Percentiles rank a stretch among this genome's conserved stretches.
These are phyloP conservation scores for Atrichornis clamosus DNA, from an alignment of 2,113 vertebrate genomes.

Conservation along the genomic window DNA sequence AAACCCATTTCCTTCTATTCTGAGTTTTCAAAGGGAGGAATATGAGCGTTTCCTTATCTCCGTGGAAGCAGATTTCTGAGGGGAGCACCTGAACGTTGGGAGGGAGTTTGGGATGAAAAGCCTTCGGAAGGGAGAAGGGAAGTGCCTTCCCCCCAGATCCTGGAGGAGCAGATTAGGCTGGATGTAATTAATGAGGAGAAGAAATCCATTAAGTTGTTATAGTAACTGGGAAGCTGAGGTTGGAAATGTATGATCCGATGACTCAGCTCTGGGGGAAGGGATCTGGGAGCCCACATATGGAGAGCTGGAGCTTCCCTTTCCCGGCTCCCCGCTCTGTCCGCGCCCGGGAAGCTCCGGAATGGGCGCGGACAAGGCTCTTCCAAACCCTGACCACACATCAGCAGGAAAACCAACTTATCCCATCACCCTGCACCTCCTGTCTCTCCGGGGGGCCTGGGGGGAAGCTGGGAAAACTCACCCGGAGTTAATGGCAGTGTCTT, in stretches of 20 bases:
- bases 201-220: slow-evolving; percentile 68
- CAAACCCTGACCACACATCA: not conserved
- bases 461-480: not conserved
- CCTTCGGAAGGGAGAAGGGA: not conserved
- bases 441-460: not conserved
- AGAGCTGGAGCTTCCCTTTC: not conserved
- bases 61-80: not conserved
- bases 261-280: slow-evolving; percentile 51
- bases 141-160: not conserved
- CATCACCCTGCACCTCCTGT: not conserved
- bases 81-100: not conserved
- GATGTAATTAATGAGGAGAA: slow-evolving; percentile 43
- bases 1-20: not conserved
- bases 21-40: not conserved
- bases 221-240: slow-evolving; percentile 51
- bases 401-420: not conserved
- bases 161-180: not conserved
- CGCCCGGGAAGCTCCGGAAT: not conserved
- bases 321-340: not conserved
- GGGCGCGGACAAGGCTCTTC: not conserved
- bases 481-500: not conserved
- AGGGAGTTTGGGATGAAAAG: not conserved
- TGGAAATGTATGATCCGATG: slow-evolving; percentile 18
- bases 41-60: slow-evolving; percentile 5
- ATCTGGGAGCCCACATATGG: not conserved